Evolutionary conservation across 2,888 invertebrate species (phyloP).

Genomic region (Chrysomela aeneicollis): DNA sequence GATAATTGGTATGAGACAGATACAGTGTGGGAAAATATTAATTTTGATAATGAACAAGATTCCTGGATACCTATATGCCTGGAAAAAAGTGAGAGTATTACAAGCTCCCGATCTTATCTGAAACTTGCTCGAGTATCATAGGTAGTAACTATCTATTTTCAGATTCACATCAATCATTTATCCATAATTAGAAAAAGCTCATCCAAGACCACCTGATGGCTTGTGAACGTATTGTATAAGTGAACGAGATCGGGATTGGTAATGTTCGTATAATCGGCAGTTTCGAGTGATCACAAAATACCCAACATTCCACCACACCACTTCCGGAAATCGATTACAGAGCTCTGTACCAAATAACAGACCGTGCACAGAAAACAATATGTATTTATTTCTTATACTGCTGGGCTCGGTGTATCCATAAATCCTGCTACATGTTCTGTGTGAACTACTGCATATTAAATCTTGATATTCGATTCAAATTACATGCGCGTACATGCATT

Average conservation of each 20-base stretch:
- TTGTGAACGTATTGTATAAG: constrained; percentile 9
- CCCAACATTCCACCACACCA: constrained; percentile 14
- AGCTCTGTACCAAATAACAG: constrained; percentile 37
- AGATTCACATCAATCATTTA: neutral
- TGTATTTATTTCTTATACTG: constrained; percentile 40
- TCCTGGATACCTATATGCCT: neutral
- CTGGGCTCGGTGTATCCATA: constrained; percentile 36
- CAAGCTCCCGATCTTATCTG: neutral
- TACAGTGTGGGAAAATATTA: too few species aligned
- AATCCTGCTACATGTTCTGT: constrained; percentile 39
- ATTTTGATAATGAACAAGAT: neutral
- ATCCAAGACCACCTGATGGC: constrained; percentile 6
- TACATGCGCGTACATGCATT: constrained; percentile 41
- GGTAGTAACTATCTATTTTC: neutral
- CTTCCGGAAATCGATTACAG: constrained; percentile 43
- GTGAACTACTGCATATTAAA: constrained; percentile 46
- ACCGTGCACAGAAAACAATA: constrained; percentile 35
- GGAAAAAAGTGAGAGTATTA: neutral
- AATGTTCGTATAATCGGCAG: constrained; percentile 1
- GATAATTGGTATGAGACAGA: too few species aligned
- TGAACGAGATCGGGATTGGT: constrained; percentile 3
- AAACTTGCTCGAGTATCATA: neutral
- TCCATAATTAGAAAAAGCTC: constrained; percentile 4
- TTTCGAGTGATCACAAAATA: neutral
- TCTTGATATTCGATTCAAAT: constrained; percentile 45